Base-by-base conservation (phyloP, 2,888 invertebrate species). In the Tenthredo livida region DNA sequence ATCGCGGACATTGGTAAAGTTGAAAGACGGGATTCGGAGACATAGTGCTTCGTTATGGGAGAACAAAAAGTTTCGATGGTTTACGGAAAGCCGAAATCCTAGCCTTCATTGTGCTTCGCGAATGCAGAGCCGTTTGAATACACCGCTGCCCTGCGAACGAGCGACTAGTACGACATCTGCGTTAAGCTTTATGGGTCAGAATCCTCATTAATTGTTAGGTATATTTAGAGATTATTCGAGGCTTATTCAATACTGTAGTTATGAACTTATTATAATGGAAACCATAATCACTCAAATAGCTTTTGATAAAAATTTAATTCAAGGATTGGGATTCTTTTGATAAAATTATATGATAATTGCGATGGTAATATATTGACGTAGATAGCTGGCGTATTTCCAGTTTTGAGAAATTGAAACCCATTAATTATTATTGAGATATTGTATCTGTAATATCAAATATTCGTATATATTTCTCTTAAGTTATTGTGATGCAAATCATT, bases 401-500 rank as follows among this genome's bases (percentile, higher is more conserved):
- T 12, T 67, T 29, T 17, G 33, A 67, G 43, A 12, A 29, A 43
- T 61, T 61, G 25, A 25, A 12, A 61, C 21, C 25, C n/a, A 25
- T 73, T 12, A n/a, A 73, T 73, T 5, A 73, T 25, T n/a, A 40
- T 21, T 40, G 40, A 67, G 67, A 33, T 67, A 67, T 33, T 6
- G 12, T 50, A 50, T 54, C 33, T 50, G 25, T 77, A 33, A 50
- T 54, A 50, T 77, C 54, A 50, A 29, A 77, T 77, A 50, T 50
- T 50, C n/a, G 47, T 50, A 77, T 54, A 37, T 54, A 37, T 77
- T 37, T 37, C 29, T 54, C 17, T 12, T 33, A 50, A 77, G 50
- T 77, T 77, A 33, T 21, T 80, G 80, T 37, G 80, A 80, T 61
- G 37, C 58, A 58, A 61, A 61, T 80, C 40, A 61, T 80, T 40